These are phyloP conservation scores for Zosterops lateralis DNA, from an alignment of 2,113 vertebrate genomes.

Conservation along the genomic window DNA sequence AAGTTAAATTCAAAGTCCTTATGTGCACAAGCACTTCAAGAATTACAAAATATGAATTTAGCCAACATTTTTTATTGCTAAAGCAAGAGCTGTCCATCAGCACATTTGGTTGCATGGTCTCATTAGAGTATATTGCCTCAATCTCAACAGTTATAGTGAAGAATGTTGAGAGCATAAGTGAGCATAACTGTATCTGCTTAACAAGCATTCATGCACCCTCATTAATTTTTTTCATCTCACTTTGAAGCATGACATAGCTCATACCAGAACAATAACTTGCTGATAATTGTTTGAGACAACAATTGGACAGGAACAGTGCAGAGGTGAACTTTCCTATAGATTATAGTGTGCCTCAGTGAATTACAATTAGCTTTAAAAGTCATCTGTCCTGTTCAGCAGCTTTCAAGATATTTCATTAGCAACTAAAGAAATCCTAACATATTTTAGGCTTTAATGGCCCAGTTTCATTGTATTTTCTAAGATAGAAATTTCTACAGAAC, in stretches of 20 bases:
- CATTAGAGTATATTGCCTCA: slow-evolving; percentile 60
- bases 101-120: slow-evolving; percentile 63
- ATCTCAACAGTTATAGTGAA: slow-evolving; percentile 43
- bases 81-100: slow-evolving; percentile 69
- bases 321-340: slow-evolving; percentile 71
- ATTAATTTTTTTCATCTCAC: slow-evolving; percentile 75
- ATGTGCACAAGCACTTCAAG: neutral
- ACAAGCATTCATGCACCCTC: slow-evolving; percentile 71
- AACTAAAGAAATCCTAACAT: slow-evolving; percentile 13
- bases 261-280: slow-evolving; percentile 70
- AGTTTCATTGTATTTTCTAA: neutral
- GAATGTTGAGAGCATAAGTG: slow-evolving; percentile 65
- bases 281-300: slow-evolving; percentile 79
- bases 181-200: slow-evolving; percentile 74
- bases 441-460: slow-evolving; percentile 29
- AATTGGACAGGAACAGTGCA: slow-evolving; percentile 76
- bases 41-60: slow-evolving; percentile 13
- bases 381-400: slow-evolving; percentile 53
- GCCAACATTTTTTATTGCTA: slow-evolving; percentile 44
- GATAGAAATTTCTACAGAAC: neutral
- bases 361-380: slow-evolving; percentile 72
- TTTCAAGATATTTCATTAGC: slow-evolving; percentile 61
- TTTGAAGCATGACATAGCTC: slow-evolving; percentile 72
- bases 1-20: neutral
- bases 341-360: slow-evolving; percentile 67